These are phyloP conservation scores for Tenebrio molitor DNA, from an alignment of 1,140 invertebrate species.

Conservation along the genomic window DNA sequence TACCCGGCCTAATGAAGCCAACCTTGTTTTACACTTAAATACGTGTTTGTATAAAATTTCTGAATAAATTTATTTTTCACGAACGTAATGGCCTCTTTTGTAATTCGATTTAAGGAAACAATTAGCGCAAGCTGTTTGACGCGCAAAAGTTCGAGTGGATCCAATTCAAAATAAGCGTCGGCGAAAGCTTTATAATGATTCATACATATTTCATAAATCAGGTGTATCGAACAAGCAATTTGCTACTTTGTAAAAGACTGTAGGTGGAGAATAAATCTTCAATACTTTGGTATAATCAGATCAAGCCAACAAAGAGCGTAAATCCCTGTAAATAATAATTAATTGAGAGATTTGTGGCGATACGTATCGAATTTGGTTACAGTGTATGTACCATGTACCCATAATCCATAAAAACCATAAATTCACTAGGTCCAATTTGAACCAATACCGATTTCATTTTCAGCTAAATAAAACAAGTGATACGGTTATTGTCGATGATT, in stretches of 20 bases:
- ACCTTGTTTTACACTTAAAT: neutral
- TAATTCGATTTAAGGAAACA: neutral
- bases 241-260: neutral
- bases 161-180: neutral
- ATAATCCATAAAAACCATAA: too few species aligned
- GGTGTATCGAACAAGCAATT: slow-evolving; percentile 4
- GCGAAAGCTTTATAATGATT: neutral
- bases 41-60: neutral
- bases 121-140: neutral
- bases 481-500: too few species aligned
- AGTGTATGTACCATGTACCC: too few species aligned
- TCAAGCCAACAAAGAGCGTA: too few species aligned
- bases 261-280: neutral
- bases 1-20: neutral
- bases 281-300: neutral
- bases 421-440: too few species aligned
- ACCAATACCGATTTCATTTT: too few species aligned
- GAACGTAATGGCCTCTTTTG: neutral
- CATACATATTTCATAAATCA: neutral
- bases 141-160: neutral
- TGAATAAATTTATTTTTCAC: neutral
- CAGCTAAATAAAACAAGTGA: too few species aligned
- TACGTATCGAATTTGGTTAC: too few species aligned
- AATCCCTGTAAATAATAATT: too few species aligned
- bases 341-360: too few species aligned